phyloP scores from a whole-genome alignment of 1,140 invertebrate species.

The Lepidostoma basale region DNA sequence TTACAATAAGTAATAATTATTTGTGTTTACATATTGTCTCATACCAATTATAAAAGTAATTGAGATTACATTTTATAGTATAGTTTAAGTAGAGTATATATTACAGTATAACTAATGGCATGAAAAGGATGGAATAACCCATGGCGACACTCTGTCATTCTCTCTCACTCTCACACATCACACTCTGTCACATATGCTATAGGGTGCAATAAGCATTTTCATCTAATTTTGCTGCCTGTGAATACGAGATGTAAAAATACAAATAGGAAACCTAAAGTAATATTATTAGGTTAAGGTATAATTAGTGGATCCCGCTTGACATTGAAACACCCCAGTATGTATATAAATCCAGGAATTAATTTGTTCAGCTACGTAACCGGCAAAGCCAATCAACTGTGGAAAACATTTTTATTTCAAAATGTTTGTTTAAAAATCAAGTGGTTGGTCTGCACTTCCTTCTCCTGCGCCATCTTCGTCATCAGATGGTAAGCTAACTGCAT shows the following conservation, averaged over 20 bases:
- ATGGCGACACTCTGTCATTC: slow-evolving; percentile 39
- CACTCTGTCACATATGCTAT: slow-evolving; percentile 39
- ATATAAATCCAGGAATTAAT: slow-evolving; percentile 27
- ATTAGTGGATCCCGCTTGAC: slow-evolving; percentile 27
- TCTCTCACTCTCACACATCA: slow-evolving; percentile 37
- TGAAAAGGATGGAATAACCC: slow-evolving; percentile 46
- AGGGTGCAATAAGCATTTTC: slow-evolving; percentile 47
- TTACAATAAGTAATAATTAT: too few relatives aligned
- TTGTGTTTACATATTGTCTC: too few relatives aligned
- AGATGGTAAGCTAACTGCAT: slow-evolving; percentile 63
- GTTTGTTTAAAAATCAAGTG: slow-evolving; percentile 72
- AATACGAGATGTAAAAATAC: slow-evolving; percentile 47
- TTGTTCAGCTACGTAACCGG: slow-evolving; percentile 13
- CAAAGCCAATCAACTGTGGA: not conserved
- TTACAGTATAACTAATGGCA: slow-evolving; percentile 42
- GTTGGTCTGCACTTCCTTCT: slow-evolving; percentile 79
- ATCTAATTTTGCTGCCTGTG: slow-evolving; percentile 45
- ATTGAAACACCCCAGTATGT: slow-evolving; percentile 12
- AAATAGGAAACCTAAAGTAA: slow-evolving; percentile 45
- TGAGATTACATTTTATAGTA: too few relatives aligned
- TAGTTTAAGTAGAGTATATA: too few relatives aligned
- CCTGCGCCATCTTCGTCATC: slow-evolving; percentile 74
- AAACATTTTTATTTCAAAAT: not conserved
- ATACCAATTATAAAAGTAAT: too few relatives aligned
- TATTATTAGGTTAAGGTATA: slow-evolving; percentile 39